Base-by-base conservation (phyloP, 2,113 vertebrate genomes). In the Eira barbara region DNA sequence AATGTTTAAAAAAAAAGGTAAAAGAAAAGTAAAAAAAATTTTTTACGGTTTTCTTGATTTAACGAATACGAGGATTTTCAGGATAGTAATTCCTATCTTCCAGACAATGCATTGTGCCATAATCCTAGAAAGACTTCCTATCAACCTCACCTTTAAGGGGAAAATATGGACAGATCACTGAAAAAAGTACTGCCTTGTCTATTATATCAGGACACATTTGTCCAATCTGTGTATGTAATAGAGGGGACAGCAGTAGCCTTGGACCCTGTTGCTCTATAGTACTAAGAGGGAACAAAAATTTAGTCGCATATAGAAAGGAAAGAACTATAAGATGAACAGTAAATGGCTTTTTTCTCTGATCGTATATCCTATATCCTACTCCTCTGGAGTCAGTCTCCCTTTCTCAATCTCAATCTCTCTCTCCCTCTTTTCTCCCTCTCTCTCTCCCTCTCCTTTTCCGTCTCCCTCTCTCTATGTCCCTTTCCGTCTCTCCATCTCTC, bases 21-120 rank as follows among this genome's bases (percentile, higher is more conserved):
- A 67, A 34, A 17, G 14, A 67, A 65, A 65, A 65, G 63, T 65
- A 65, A 65, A 31, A 65, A 63, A 65, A 65, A 3, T 15, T 63
- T 31, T 31, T 65, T 67, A 34, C 1, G 7, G 63, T 67, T 69
- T 69, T 69, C 21, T 57, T 69, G n/a, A 92, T 84, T 71, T 61
- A 71, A 91, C 96, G 12, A 94, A 94, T 79, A 10, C 4, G 47
- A 29, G 34, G 36, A 20, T 91, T 80, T 96, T 97, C 84, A 94
- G 76, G 42, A 80, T 27, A 86, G 47, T 12, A 88, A 42, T 84
- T 84, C 55, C 29, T 97, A 27, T 88, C 84, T 92, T 42, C 52
- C 47, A 83, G 57, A 14, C 34, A 94, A 34, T 49, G 29, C 6
- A 79, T 14, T 69, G 39, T 57, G 65, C 23, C 29, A 45, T 61